Evolutionary conservation across 2,888 invertebrate genomes (phyloP).

Genomic region (Ormyrus pomaceus): DNA sequence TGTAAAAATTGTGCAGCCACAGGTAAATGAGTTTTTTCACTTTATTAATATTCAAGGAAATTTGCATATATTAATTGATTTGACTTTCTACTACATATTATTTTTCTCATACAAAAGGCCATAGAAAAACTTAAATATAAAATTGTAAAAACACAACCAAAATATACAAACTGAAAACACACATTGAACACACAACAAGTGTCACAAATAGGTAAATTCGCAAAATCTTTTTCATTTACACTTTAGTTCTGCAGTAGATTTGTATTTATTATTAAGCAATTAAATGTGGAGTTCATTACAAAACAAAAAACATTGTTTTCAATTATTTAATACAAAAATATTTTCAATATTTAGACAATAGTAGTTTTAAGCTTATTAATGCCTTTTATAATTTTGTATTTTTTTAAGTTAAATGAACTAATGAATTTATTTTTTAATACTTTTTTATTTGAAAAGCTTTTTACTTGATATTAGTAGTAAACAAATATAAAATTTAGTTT

Average conservation of each 20-base stretch:
- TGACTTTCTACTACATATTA: conserved; percentile 36
- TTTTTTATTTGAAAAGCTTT: too few species aligned
- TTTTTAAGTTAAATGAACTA: too few species aligned
- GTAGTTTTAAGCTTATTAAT: too few species aligned
- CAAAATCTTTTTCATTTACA: conserved; percentile 28
- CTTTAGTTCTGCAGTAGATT: conserved; percentile 34
- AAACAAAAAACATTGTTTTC: too few species aligned
- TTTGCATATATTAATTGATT: conserved; percentile 18
- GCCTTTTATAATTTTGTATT: too few species aligned
- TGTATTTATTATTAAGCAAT: conserved; percentile 1
- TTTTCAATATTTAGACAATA: too few species aligned
- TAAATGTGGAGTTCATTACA: not conserved
- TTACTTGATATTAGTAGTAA: too few species aligned
- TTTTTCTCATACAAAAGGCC: conserved; percentile 52
- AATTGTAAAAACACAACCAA: conserved; percentile 55
- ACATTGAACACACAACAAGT: conserved; percentile 48
- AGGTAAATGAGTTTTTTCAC: conserved; percentile 62
- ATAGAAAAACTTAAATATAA: conserved; percentile 55
- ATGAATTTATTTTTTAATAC: too few species aligned
- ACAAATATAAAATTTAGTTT: too few species aligned
- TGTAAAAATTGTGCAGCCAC: conserved; percentile 75
- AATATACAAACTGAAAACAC: conserved; percentile 51
- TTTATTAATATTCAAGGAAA: conserved; percentile 6
- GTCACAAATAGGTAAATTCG: conserved; percentile 47
- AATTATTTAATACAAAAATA: too few species aligned